Evolutionary conservation across 2,888 invertebrate genomes (phyloP).

Genomic region (Hypomecis punctinalis): DNA sequence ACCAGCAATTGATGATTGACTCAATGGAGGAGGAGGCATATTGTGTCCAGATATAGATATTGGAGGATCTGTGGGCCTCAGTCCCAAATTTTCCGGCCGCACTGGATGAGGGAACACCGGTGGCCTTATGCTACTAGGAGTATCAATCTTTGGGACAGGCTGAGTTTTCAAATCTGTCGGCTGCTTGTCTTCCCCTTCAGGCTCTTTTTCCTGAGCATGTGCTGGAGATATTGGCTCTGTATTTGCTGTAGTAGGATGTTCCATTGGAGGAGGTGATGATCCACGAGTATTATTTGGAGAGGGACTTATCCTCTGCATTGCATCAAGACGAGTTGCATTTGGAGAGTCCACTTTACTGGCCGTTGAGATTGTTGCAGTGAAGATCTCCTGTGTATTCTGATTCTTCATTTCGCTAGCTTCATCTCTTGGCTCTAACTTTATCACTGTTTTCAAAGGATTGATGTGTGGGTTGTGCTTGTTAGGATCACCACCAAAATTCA

Average conservation of each 20-base stretch:
- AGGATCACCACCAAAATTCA: slow-evolving; percentile 73
- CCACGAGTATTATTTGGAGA: slow-evolving; percentile 74
- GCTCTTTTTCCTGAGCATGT: slow-evolving; percentile 76
- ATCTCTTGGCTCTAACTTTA: slow-evolving; percentile 82
- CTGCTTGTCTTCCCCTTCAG: slow-evolving; percentile 76
- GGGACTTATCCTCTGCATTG: slow-evolving; percentile 77
- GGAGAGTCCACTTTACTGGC: slow-evolving; percentile 77
- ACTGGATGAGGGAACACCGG: slow-evolving; percentile 71
- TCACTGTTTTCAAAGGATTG: slow-evolving; percentile 80
- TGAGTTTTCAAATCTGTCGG: slow-evolving; percentile 79
- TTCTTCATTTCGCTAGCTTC: slow-evolving; percentile 76
- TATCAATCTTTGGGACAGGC: slow-evolving; percentile 68
- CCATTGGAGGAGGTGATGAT: slow-evolving; percentile 76
- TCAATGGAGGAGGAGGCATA: slow-evolving; percentile 77
- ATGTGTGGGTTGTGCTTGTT: slow-evolving; percentile 76
- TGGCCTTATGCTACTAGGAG: slow-evolving; percentile 62
- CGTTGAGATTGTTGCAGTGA: slow-evolving; percentile 78
- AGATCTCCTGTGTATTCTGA: slow-evolving; percentile 80
- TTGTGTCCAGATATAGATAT: slow-evolving; percentile 71
- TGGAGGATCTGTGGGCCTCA: slow-evolving; percentile 68
- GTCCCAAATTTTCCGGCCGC: slow-evolving; percentile 74
- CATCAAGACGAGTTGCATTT: slow-evolving; percentile 72
- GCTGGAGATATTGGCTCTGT: slow-evolving; percentile 79
- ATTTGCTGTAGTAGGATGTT: slow-evolving; percentile 71
- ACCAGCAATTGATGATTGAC: slow-evolving; percentile 84